phyloP scores from a whole-genome alignment of 2,797 vertebrate genomes.

The Catharus ustulatus region DNA sequence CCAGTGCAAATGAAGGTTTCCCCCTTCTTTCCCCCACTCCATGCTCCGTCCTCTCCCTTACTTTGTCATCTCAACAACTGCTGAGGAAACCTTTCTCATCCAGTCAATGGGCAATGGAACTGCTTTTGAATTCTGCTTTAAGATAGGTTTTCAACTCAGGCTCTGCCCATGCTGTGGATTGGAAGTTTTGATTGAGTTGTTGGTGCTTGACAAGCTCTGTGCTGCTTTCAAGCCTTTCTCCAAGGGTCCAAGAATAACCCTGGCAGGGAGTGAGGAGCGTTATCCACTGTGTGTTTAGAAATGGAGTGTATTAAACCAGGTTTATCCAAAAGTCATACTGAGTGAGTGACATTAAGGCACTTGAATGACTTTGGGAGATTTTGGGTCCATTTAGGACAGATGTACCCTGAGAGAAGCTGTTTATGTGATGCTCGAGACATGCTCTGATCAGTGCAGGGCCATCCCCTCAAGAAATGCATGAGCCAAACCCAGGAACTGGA shows the following conservation, averaged over 20 bases:
- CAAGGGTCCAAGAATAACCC: no score
- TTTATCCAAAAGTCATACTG: neutral
- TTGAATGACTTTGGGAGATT: neutral
- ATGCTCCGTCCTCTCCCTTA: neutral
- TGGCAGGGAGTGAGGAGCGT: fast-evolving
- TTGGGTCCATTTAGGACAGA: neutral
- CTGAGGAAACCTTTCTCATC: neutral
- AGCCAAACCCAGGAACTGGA: neutral
- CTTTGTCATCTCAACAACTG: neutral
- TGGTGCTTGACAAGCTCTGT: neutral
- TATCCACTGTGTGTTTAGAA: neutral
- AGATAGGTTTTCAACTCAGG: no score
- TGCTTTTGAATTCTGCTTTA: neutral
- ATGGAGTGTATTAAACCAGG: no score
- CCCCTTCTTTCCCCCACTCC: neutral
- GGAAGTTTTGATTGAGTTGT: neutral
- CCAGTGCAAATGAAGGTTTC: neutral
- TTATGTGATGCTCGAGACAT: neutral
- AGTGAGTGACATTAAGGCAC: neutral
- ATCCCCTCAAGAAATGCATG: neutral
- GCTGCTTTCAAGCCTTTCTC: neutral
- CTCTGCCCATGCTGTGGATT: neutral
- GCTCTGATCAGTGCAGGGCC: neutral
- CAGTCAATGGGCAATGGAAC: no score
- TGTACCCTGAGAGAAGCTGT: neutral